Evolutionary conservation across 2,888 invertebrate species (phyloP), one percentile per base, ranked within the genome.

Genomic region (Folsomia candida): DNA sequence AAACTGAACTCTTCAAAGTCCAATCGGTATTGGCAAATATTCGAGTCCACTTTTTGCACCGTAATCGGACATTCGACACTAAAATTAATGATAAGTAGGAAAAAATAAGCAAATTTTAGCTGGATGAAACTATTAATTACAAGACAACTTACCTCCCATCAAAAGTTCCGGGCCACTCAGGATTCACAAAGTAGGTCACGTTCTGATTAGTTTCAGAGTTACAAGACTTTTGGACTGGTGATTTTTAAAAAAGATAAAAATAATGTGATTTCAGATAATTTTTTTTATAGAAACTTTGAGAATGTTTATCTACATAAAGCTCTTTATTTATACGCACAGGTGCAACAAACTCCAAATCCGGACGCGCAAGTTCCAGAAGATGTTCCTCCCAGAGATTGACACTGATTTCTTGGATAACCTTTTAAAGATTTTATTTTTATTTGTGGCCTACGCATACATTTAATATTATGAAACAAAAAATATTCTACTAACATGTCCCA

Each of bases 401-500:
- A 94, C 82, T 94, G 92, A 82, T 82, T 82, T 75, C 88, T 85
- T 0, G 91, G 87, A 81, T 92, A 85, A n/a, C n/a, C n/a, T n/a
- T n/a, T n/a, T n/a, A n/a, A n/a, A n/a, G n/a, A n/a, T n/a, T n/a
- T n/a, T n/a, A n/a, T n/a, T n/a, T n/a, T n/a, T n/a, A n/a, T n/a
- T n/a, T n/a, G n/a, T n/a, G n/a, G n/a, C n/a, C n/a, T n/a, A n/a
- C n/a, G n/a, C n/a, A n/a, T n/a, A n/a, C n/a, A n/a, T n/a, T n/a
- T n/a, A n/a, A n/a, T n/a, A n/a, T n/a, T n/a, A n/a, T n/a, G n/a
- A n/a, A n/a, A n/a, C n/a, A n/a, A n/a, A n/a, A n/a, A n/a, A n/a
- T n/a, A n/a, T n/a, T n/a, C n/a, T n/a, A n/a, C n/a, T n/a, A n/a
- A 81, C 94, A 94, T 11, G 90, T 92, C 18, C 94, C 94, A 80